phyloP scores from a whole-genome alignment of 2,888 invertebrate genomes.

The Oxycera nigricornis region DNA sequence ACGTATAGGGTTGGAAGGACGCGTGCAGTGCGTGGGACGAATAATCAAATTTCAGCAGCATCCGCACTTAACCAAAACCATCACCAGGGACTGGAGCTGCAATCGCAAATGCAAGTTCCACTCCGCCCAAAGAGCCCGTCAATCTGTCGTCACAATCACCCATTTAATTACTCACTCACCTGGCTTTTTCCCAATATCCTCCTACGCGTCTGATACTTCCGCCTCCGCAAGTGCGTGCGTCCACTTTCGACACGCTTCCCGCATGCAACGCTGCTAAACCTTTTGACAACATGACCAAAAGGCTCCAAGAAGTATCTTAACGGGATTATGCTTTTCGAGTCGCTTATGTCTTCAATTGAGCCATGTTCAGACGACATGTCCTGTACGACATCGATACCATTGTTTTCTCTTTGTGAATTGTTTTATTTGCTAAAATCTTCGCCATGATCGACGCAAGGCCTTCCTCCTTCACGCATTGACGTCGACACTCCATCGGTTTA shows the following conservation, averaged over 20 bases:
- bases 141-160: not conserved
- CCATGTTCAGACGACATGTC: too few species aligned
- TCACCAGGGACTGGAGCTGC: not conserved
- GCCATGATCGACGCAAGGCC: too few species aligned
- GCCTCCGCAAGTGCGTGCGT: constrained; percentile 19
- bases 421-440: too few species aligned
- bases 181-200: constrained; percentile 11
- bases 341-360: too few species aligned
- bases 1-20: not conserved
- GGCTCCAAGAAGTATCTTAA: too few species aligned
- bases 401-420: too few species aligned
- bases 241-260: not conserved
- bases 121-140: not conserved
- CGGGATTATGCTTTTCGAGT: too few species aligned
- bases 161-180: constrained; percentile 18
- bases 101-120: not conserved
- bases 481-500: too few species aligned
- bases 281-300: too few species aligned
- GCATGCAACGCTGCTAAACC: not conserved
- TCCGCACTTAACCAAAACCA: not conserved
- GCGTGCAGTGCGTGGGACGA: not conserved
- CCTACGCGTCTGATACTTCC: constrained; percentile 5
- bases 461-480: too few species aligned
- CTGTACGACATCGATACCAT: too few species aligned
- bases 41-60: not conserved